Evolutionary conservation across 2,113 vertebrate genomes (phyloP).

Genomic region (Passer domesticus): DNA sequence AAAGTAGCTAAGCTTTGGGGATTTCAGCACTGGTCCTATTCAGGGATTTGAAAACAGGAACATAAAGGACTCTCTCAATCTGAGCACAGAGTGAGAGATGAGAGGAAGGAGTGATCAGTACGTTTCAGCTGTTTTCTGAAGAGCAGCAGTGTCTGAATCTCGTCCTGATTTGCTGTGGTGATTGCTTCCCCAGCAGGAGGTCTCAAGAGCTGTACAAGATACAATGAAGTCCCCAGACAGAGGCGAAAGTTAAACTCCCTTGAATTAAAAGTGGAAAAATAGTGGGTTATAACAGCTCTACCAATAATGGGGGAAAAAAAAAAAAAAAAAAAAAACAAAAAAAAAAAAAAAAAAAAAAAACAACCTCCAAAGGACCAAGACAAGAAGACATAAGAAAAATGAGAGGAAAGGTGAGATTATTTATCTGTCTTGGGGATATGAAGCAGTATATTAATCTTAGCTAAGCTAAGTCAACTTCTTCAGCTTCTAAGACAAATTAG

Average conservation of each 20-base stretch:
- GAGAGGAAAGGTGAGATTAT: neutral
- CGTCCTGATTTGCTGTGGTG: neutral
- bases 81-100: neutral
- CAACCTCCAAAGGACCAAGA: neutral
- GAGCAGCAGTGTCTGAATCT: neutral
- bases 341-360: neutral
- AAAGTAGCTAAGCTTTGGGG: neutral
- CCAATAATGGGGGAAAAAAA: neutral
- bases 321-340: neutral
- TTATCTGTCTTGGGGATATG: neutral
- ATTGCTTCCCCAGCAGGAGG: conserved; percentile 13
- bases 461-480: neutral
- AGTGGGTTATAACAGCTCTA: neutral
- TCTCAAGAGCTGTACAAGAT: neutral
- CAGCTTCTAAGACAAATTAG: neutral
- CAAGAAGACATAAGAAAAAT: neutral
- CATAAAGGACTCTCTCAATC: neutral
- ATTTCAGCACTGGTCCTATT: neutral
- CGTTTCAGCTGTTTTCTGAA: neutral
- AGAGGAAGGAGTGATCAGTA: neutral
- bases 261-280: neutral
- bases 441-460: neutral
- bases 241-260: neutral
- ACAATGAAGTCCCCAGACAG: neutral
- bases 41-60: neutral